Percentiles rank a stretch among this genome's conserved stretches.
Conservation (phyloP, 2,888 invertebrate genomes). For the Nudaria mundana region DNA sequence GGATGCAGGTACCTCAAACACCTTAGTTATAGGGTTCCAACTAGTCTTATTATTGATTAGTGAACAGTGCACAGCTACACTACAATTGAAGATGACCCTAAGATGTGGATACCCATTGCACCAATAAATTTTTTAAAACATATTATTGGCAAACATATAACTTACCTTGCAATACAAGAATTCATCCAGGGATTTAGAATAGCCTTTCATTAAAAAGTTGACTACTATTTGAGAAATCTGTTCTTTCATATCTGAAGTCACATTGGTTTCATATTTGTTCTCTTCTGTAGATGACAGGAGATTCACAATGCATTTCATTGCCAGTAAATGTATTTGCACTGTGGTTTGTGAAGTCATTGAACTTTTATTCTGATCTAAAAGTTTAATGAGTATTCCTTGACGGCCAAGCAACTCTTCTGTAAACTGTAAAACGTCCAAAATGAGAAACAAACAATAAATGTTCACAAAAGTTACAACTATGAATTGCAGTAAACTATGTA, state of each 20-base stretch:
- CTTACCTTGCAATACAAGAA: slow-evolving; percentile 75
- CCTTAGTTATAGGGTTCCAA: too few species aligned
- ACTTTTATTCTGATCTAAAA: slow-evolving; percentile 47
- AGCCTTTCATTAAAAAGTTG: slow-evolving; percentile 58
- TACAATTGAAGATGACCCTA: too few species aligned
- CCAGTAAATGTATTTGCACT: slow-evolving; percentile 54
- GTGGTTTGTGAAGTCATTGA: slow-evolving; percentile 40
- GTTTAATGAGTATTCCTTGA: slow-evolving; percentile 54
- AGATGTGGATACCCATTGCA: too few species aligned
- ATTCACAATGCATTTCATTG: slow-evolving; percentile 58
- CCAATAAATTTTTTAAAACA: background rate
- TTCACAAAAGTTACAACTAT: too few species aligned
- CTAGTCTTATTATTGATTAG: too few species aligned
- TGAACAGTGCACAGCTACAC: too few species aligned
- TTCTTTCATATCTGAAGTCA: slow-evolving; percentile 49
- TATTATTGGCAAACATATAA: background rate
- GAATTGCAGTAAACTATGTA: too few species aligned
- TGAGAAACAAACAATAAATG: too few species aligned
- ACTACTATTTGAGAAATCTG: slow-evolving; percentile 60
- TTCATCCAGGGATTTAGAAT: slow-evolving; percentile 59
- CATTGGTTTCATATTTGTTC: slow-evolving; percentile 31
- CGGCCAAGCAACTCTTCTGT: slow-evolving; percentile 57
- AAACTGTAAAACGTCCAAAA: slow-evolving; percentile 57
- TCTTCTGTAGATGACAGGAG: slow-evolving; percentile 51
- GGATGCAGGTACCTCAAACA: too few species aligned